Evolutionary conservation across 2,797 vertebrate genomes (phyloP), one percentile per base, ranked within the genome.

Genomic region (Anguilla megastoma): DNA sequence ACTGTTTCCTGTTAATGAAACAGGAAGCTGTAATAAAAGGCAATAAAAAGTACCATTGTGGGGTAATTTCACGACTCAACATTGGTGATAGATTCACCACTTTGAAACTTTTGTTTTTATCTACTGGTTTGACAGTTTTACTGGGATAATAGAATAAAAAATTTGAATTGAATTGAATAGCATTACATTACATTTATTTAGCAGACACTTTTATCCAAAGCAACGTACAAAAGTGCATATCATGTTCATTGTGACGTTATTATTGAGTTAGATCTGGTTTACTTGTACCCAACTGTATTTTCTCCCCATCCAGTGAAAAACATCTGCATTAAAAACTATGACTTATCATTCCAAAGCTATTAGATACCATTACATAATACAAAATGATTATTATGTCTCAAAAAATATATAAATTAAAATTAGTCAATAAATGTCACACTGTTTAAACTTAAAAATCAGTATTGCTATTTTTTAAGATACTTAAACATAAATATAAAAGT

Each of bases 1-100:
- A 1, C 21, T 14, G 69, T 27, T 80, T 80, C 54, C 56, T 60
- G 54, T 33, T 1, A 52, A 45, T 56, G 21, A 60, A 48, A 18
- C 69, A 80, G 69, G 71, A 52, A 76, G 18, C 54, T 79, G 71
- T 76, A 41, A 76, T 76, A 76, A 76, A 76, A 76, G 71, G 2
- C 71, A 36, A 41, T 76, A 33, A 76, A 76, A 76, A 76, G 30
- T 33, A 33, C 33, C 30, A 33, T 24, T 36, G 71, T 30, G 9
- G 16, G 30, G 21, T 14, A 41, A 76, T 76, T 36, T 36, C 30
- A 76, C 71, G 18, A 36, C 27, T 16, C 71, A 74, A n/a, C 69
- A 1, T 4, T 16, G 50, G 27, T 24, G 69, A 71, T 24, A 48
- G 45, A 16, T 24, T 50, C 12, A 33, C n/a, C 84, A 21, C 8